These are phyloP conservation scores for Agrochola circellaris DNA, from an alignment of 2,888 invertebrate genomes.

Conservation along the genomic window DNA sequence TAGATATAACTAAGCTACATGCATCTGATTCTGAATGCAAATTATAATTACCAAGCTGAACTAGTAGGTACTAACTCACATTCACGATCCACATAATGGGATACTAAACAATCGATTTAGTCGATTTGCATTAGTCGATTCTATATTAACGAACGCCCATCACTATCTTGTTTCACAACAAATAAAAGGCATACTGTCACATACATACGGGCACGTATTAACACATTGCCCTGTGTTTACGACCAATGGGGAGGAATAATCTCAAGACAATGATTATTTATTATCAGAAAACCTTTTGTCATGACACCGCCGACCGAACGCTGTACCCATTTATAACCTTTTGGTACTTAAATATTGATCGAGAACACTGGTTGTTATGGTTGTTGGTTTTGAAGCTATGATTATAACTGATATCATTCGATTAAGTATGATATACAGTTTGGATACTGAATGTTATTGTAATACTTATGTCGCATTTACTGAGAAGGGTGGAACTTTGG, in stretches of 20 bases:
- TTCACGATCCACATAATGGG: conserved; percentile 45
- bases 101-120: conserved; percentile 56
- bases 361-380: conserved; percentile 66
- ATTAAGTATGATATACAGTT: not conserved
- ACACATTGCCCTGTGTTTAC: conserved; percentile 83
- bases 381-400: conserved; percentile 66
- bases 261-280: conserved; percentile 84
- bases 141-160: conserved; percentile 58
- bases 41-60: conserved; percentile 38
- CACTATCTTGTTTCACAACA: conserved; percentile 61
- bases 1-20: not conserved
- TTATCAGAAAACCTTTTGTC: conserved; percentile 80
- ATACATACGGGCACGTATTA: conserved; percentile 78
- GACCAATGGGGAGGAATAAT: conserved; percentile 82
- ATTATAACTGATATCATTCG: conserved; percentile 31
- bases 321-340: conserved; percentile 77
- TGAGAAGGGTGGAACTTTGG: not conserved
- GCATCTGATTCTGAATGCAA: conserved; percentile 9
- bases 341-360: conserved; percentile 73
- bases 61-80: conserved; percentile 12
- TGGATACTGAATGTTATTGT: not conserved
- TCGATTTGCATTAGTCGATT: conserved; percentile 67
- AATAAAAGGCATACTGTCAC: conserved; percentile 74
- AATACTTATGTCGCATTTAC: not conserved
- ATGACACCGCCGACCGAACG: conserved; percentile 74